Evolutionary conservation across 2,797 vertebrate genomes (phyloP).

Genomic region (Enteromius unitaeniatus): DNA sequence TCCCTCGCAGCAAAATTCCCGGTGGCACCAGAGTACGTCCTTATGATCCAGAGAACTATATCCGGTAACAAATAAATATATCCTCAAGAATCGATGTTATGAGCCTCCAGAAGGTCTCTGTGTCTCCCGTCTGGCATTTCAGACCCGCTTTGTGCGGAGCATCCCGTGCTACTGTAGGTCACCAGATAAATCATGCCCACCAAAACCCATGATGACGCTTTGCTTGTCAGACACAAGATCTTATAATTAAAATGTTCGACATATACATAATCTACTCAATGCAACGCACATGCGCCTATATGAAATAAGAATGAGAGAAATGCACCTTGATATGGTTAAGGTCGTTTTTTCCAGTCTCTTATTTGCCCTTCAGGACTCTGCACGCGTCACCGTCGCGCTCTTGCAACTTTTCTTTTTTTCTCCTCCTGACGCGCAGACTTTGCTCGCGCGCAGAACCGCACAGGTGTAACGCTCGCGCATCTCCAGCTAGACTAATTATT

Average conservation of each 20-base stretch:
- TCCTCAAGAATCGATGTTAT: constrained; percentile 39
- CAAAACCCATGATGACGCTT: constrained; percentile 55
- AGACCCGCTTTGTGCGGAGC: constrained; percentile 50
- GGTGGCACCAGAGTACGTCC: constrained; percentile 11
- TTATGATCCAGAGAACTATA: constrained; percentile 29
- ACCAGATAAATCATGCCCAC: constrained; percentile 51
- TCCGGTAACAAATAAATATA: constrained; percentile 23
- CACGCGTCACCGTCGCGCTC: constrained; percentile 74
- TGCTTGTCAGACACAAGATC: constrained; percentile 29
- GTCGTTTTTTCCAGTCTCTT: constrained; percentile 72
- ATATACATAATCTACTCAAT: constrained; percentile 2
- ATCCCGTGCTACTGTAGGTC: constrained; percentile 58
- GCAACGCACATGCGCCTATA: background rate
- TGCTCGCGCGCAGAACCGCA: constrained; percentile 59
- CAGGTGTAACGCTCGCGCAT: constrained; percentile 73
- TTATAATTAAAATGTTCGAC: constrained; percentile 24
- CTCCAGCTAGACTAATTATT: constrained; percentile 58
- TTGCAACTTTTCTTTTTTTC: constrained; percentile 74
- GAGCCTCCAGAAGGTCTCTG: constrained; percentile 35
- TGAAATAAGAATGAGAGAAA: constrained; percentile 55
- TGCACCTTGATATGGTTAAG: constrained; percentile 61
- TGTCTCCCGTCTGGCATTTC: constrained; percentile 39
- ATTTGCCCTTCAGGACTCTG: constrained; percentile 75
- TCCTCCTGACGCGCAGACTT: constrained; percentile 66
- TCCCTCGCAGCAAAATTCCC: constrained; percentile 15